These are phyloP conservation scores for Nerophis lumbriciformis DNA, from an alignment of 2,113 vertebrate species.

Conservation along the genomic window DNA sequence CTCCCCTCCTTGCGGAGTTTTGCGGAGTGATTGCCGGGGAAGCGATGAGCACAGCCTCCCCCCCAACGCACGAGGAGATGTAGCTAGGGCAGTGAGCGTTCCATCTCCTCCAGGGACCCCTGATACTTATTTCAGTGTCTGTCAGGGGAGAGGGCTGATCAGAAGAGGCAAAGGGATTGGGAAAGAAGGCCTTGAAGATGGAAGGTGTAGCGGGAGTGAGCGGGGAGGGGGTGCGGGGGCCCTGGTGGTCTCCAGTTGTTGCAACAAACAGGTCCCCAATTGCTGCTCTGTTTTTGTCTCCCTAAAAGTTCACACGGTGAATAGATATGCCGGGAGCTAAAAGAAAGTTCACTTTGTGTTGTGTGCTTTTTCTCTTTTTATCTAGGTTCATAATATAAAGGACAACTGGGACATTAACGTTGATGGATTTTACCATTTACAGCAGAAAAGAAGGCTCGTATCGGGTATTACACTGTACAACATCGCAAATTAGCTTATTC, in stretches of 20 bases:
- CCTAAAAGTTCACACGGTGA: conserved; percentile 47
- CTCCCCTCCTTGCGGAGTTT: conserved; percentile 67
- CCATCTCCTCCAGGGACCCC: conserved; percentile 79
- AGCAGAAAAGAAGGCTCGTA: too few relatives aligned
- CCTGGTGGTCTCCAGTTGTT: conserved; percentile 52
- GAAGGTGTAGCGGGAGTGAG: conserved; percentile 45
- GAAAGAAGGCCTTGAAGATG: conserved; percentile 40
- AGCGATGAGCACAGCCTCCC: conserved; percentile 78
- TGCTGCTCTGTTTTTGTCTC: conserved; percentile 53
- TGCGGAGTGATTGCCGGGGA: conserved; percentile 88
- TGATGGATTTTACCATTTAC: background rate
- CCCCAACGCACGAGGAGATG: conserved; percentile 83
- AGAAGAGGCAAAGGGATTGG: conserved; percentile 53
- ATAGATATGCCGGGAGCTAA: conserved; percentile 30
- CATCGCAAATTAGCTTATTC: too few relatives aligned
- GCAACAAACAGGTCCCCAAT: conserved; percentile 62
- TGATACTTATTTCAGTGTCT: conserved; percentile 88
- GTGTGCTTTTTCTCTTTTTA: conserved; percentile 3
- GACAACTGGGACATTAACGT: background rate
- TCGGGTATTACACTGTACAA: too few relatives aligned
- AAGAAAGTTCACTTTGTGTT: conserved; percentile 27
- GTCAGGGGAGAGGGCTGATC: conserved; percentile 69
- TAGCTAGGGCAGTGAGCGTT: conserved; percentile 51
- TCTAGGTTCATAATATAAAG: background rate
- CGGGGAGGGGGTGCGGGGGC: conserved; percentile 46